phyloP scores from a whole-genome alignment of 1,140 invertebrate species.

The Anadara kagoshimensis region DNA sequence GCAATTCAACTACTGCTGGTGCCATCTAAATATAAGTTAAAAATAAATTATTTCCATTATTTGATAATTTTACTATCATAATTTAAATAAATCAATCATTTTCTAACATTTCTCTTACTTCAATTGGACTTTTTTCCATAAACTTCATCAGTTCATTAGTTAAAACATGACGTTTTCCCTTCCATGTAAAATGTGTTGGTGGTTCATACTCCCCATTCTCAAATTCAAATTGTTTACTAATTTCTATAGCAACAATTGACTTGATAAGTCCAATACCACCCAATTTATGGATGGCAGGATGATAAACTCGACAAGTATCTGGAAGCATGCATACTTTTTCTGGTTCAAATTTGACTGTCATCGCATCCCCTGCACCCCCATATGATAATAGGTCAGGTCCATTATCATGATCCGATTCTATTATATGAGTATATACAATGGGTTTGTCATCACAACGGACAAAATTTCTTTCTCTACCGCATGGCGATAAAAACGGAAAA shows the following conservation, averaged over 20 bases:
- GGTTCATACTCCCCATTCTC: conserved; percentile 78
- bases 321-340: conserved; percentile 90
- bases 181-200: conserved; percentile 76
- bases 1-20: too few species aligned
- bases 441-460: conserved; percentile 95
- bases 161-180: conserved; percentile 63
- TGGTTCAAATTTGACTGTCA: conserved; percentile 81
- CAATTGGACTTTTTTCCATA: conserved; percentile 25
- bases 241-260: conserved; percentile 91
- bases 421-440: conserved; percentile 87
- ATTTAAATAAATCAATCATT: too few species aligned
- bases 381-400: conserved; percentile 78
- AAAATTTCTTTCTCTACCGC: conserved; percentile 94
- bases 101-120: too few species aligned
- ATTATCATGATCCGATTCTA: conserved; percentile 29
- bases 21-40: too few species aligned
- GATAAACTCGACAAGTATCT: conserved; percentile 90
- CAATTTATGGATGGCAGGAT: conserved; percentile 84
- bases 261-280: conserved; percentile 90
- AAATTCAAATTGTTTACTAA: conserved; percentile 90
- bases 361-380: conserved; percentile 84
- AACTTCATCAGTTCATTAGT: conserved; percentile 71
- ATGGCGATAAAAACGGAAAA: conserved; percentile 94
- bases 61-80: too few species aligned
- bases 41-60: too few species aligned